Evolutionary conservation across 2,113 vertebrate species (phyloP).

Genomic region (Coryphaenoides rupestris): DNA sequence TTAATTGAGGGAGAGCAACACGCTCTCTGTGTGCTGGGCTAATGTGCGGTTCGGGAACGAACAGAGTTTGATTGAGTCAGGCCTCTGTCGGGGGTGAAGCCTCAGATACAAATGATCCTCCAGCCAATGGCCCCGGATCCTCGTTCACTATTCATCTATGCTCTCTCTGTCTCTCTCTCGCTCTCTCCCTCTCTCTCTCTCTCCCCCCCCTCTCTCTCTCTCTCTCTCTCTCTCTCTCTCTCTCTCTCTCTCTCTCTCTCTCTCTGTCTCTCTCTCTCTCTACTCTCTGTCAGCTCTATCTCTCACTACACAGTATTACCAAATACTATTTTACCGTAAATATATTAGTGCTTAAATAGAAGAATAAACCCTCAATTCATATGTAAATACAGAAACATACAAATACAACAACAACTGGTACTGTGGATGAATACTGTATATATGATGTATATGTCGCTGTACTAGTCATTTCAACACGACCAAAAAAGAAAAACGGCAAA

Average conservation of each 20-base stretch:
- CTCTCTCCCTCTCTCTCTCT: background rate
- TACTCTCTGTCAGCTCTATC: background rate
- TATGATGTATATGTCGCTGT: too few species aligned
- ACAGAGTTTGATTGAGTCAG: constrained; percentile 64
- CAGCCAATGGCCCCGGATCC: constrained; percentile 31
- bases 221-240: constrained; percentile 5
- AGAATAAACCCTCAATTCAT: too few species aligned
- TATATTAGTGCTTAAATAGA: too few species aligned
- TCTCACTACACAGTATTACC: too few species aligned
- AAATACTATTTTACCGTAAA: too few species aligned
- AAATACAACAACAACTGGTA: too few species aligned
- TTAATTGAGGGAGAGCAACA: constrained; percentile 71
- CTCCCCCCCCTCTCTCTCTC: constrained; percentile 1
- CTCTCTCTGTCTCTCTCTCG: background rate
- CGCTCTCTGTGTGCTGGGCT: constrained; percentile 54
- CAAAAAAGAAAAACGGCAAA: constrained; percentile 11
- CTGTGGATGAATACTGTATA: too few species aligned
- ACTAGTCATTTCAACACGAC: too few species aligned
- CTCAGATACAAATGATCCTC: constrained; percentile 51
- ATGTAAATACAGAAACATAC: too few species aligned
- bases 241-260: background rate
- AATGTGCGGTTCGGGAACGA: constrained; percentile 54
- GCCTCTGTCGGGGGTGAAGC: constrained; percentile 47
- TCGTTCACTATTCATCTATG: too few species aligned
- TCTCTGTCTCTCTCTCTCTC: background rate